phyloP scores from a whole-genome alignment of 1,140 invertebrate genomes.

The Mamestra configurata region DNA sequence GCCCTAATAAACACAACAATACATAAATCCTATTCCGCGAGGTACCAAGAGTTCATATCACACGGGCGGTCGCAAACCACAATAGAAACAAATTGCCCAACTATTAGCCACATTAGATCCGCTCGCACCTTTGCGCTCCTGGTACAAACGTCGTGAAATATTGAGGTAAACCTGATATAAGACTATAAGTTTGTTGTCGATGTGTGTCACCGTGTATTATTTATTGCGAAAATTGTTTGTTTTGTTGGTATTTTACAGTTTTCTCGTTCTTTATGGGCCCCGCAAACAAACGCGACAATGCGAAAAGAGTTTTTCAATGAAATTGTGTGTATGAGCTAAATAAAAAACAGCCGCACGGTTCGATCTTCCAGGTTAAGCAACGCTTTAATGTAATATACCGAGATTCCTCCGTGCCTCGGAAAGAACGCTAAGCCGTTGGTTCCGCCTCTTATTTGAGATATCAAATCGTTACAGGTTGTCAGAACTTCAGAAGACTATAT shows the following conservation, averaged over 20 bases:
- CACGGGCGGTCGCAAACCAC: slow-evolving; percentile 9
- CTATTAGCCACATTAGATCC: slow-evolving; percentile 35
- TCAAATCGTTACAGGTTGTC: no score
- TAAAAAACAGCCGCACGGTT: no score
- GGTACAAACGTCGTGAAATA: slow-evolving; percentile 32
- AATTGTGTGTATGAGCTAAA: no score
- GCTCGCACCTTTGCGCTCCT: background rate
- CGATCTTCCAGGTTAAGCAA: no score
- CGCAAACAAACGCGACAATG: no score
- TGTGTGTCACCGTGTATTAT: slow-evolving; percentile 30
- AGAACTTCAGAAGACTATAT: no score
- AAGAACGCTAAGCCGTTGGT: no score
- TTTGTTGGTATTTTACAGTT: background rate
- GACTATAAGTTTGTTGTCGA: slow-evolving; percentile 9
- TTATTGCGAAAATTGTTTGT: slow-evolving; percentile 22
- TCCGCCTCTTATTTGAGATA: no score
- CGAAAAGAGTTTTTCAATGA: no score
- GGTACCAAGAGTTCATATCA: background rate
- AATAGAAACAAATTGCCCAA: slow-evolving; percentile 47
- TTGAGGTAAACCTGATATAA: slow-evolving; percentile 27
- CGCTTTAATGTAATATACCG: no score
- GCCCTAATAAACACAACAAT: no score
- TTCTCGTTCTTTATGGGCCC: background rate
- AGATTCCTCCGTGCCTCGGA: no score
- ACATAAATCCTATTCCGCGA: background rate